Base-by-base conservation (phyloP, 1,140 invertebrate species). In the Ditylenchus dipsaci region DNA sequence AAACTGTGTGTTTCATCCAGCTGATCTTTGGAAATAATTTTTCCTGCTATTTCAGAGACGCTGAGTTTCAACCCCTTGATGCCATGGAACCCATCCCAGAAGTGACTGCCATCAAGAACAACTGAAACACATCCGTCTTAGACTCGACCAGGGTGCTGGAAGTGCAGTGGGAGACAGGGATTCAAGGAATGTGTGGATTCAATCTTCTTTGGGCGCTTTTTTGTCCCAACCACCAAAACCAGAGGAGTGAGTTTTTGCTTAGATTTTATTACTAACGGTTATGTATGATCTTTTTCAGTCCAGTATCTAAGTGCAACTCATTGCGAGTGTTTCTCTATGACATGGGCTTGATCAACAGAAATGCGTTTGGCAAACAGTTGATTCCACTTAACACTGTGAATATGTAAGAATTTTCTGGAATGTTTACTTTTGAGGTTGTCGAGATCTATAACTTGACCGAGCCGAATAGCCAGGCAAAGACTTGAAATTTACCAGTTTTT, bases 1-100 rank as follows among this genome's bases (percentile, higher is more conserved):
- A 89, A 90, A 87, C 88, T 89, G 90, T 91, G 86, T 29, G 45
- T 56, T 57, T 33, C 9, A 8, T 69, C 63, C 27, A 9, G 38
- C 33, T 21, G 19, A 13, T 23, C 61, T 65, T 72, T 29, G 33
- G 38, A 13, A 69, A 69, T 63, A n/a, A 45, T 30, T 78, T 23
- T 69, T 69, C 26, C 45, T 30, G 64, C 38, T 78, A 26, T 45
- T 75, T 58, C 77, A 90, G 91, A n/a, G 91, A 93, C 76, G 87
- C 88, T 67, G 90, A 90, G 27, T 91, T 92, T 82, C 90, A 90
- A 3, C 87, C 87, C 42, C 84, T 92, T 49, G 90, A 91, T 59
- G 87, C 88, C 0, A 87, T 91, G n/a, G 90, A 91, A 60, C 87
- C 88, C 0, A 87, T 91, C n/a, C 85, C 88, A 69, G 87, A 85